Percentiles rank a stretch among this genome's conserved stretches.
Evolutionary conservation across 1,140 invertebrate species (phyloP).

Genomic region (Drosophila santomea): DNA sequence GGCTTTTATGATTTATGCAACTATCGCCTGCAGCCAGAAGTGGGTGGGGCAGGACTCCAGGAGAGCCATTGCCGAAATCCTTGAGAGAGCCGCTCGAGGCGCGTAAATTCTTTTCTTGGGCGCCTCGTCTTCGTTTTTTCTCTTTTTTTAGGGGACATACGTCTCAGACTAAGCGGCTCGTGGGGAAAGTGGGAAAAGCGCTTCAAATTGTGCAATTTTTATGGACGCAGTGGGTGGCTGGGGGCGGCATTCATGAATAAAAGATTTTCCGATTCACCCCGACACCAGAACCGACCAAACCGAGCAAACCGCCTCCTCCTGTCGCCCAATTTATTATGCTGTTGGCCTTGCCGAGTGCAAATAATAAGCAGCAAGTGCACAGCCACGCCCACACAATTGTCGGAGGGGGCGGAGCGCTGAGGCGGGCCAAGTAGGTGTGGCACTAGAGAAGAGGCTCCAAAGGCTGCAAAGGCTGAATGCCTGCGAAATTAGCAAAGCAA

Average conservation of each 20-base stretch:
- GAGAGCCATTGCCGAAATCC: slow-evolving; percentile 71
- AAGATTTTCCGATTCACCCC: slow-evolving; percentile 64
- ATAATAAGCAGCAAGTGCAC: slow-evolving; percentile 81
- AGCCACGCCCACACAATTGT: slow-evolving; percentile 75
- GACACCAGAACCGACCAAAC: neutral
- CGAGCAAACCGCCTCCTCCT: neutral
- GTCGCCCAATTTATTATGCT: slow-evolving; percentile 70
- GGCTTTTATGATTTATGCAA: slow-evolving; percentile 82
- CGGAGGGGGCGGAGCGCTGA: neutral
- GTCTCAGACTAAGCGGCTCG: slow-evolving; percentile 49
- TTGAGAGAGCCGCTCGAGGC: slow-evolving; percentile 57
- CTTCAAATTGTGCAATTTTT: slow-evolving; percentile 82
- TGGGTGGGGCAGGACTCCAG: slow-evolving; percentile 14
- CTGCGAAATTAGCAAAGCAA: slow-evolving; percentile 79
- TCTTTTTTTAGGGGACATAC: slow-evolving; percentile 49
- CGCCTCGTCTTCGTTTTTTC: slow-evolving; percentile 18
- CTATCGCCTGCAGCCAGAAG: slow-evolving; percentile 71
- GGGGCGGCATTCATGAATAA: slow-evolving; percentile 73
- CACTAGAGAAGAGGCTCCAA: slow-evolving; percentile 8
- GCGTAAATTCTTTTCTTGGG: slow-evolving; percentile 34
- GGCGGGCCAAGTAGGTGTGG: neutral
- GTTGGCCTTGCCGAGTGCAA: slow-evolving; percentile 78
- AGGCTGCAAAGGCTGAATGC: slow-evolving; percentile 38
- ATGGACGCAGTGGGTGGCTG: slow-evolving; percentile 29
- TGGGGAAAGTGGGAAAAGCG: slow-evolving; percentile 19